Conservation (phyloP, 1,140 invertebrate species). For the Calephelis nemesis region DNA sequence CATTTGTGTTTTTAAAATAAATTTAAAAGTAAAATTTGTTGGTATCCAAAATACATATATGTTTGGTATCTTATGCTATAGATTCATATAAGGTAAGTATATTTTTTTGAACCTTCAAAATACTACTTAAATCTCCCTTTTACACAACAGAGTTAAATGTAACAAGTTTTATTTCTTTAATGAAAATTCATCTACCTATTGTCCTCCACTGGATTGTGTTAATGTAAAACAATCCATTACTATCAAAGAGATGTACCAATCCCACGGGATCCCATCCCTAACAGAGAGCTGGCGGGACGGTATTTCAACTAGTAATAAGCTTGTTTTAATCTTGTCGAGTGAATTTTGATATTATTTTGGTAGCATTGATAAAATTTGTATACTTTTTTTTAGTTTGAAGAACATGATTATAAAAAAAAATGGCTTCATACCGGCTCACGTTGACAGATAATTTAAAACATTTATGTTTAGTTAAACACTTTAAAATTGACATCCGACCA, state of each 20-base stretch:
- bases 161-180: slow-evolving; percentile 5
- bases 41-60: too few species aligned
- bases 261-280: slow-evolving; percentile 29
- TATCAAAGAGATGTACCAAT: slow-evolving; percentile 36
- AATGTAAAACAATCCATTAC: slow-evolving; percentile 49
- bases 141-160: not conserved
- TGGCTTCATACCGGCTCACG: too few species aligned
- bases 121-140: not conserved
- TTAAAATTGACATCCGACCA: too few species aligned
- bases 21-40: too few species aligned
- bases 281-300: not conserved
- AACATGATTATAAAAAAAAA: too few species aligned
- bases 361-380: too few species aligned
- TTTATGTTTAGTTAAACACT: too few species aligned
- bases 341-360: not conserved
- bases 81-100: not conserved
- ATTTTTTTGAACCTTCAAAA: not conserved
- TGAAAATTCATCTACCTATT: slow-evolving; percentile 2
- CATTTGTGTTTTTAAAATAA: too few species aligned
- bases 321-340: slow-evolving; percentile 13
- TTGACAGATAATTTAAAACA: too few species aligned
- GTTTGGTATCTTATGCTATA: not conserved
- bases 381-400: too few species aligned
- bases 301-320: slow-evolving; percentile 16
- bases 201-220: slow-evolving; percentile 29